These are phyloP conservation scores for Cylindroiulus punctatus DNA, from an alignment of 2,888 invertebrate species.

Conservation along the genomic window DNA sequence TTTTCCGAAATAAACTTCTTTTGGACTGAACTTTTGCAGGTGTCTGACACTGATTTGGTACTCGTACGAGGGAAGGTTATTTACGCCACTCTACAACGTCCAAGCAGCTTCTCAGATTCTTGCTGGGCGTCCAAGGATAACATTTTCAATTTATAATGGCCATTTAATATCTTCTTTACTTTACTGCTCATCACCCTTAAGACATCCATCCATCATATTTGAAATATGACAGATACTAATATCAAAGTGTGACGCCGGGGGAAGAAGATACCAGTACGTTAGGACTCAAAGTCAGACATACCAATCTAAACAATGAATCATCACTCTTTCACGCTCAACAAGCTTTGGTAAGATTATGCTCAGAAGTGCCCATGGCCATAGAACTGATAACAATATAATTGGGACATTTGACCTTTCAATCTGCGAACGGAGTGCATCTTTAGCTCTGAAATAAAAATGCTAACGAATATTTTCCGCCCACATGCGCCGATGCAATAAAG, in stretches of 20 bases:
- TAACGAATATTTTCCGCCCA: not conserved
- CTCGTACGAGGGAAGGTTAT: not conserved
- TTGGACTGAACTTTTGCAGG: not conserved
- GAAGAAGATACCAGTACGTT: not conserved
- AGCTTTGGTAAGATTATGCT: not conserved
- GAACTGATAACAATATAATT: constrained; percentile 14
- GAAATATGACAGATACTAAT: constrained; percentile 17
- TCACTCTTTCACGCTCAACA: constrained; percentile 9
- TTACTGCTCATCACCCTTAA: not conserved
- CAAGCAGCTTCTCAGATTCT: not conserved
- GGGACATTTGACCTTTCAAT: constrained; percentile 30
- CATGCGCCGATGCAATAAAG: constrained; percentile 20
- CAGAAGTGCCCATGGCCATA: constrained; percentile 36
- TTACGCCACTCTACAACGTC: not conserved
- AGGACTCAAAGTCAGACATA: not conserved
- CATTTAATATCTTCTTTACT: not conserved
- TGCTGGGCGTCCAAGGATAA: not conserved
- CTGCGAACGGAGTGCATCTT: constrained; percentile 9
- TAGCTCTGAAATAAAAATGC: not conserved
- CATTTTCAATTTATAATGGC: not conserved
- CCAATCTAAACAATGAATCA: constrained; percentile 45
- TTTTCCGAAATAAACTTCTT: not conserved
- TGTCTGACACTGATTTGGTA: not conserved
- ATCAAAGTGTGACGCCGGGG: not conserved
- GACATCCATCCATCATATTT: constrained; percentile 24